Conservation (phyloP, 2,113 vertebrate species). For the Numida meleagris region DNA sequence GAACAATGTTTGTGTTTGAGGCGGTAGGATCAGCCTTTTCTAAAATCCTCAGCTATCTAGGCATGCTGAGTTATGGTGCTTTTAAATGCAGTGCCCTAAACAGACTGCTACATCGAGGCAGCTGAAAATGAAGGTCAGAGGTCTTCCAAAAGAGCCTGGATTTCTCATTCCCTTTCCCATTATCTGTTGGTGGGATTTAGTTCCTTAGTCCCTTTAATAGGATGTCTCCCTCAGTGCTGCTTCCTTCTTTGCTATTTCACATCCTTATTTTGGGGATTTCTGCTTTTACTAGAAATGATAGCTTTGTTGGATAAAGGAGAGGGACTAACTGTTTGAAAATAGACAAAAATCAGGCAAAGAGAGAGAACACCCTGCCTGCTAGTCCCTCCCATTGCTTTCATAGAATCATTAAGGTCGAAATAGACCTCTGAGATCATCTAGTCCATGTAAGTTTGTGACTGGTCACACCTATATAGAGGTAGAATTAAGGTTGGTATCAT, state of each 20-base stretch:
- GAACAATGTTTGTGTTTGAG: neutral
- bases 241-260: neutral
- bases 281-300: neutral
- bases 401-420: neutral
- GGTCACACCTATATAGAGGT: neutral
- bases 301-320: neutral
- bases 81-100: neutral
- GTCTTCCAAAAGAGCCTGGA: neutral
- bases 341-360: neutral
- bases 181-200: neutral
- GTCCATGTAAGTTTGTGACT: neutral
- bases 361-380: neutral
- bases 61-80: neutral
- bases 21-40: neutral
- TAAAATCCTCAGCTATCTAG: neutral
- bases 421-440: no score
- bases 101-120: neutral
- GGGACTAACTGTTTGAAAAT: neutral
- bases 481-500: neutral
- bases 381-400: neutral
- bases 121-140: neutral
- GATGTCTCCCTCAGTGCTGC: neutral
- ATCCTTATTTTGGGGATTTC: neutral
- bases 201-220: neutral
- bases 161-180: neutral